Conservation (phyloP, 2,888 invertebrate genomes). For the Liopterus haemorrhoidalis region DNA sequence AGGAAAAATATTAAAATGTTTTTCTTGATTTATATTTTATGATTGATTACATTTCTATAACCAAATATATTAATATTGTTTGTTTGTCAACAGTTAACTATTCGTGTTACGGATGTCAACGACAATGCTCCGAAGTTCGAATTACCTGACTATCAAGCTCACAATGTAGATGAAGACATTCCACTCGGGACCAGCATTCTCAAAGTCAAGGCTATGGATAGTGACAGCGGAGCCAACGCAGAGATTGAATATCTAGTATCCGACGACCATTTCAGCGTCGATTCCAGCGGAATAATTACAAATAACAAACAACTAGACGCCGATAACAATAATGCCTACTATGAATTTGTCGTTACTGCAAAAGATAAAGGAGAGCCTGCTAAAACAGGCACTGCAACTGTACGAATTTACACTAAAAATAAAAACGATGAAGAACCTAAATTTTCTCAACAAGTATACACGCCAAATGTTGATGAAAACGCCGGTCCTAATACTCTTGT, state of each 20-base stretch:
- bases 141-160: constrained; percentile 92
- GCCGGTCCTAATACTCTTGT: constrained; percentile 92
- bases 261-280: constrained; percentile 92
- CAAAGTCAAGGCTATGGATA: constrained; percentile 92
- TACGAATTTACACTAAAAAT: constrained; percentile 93
- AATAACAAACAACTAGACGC: constrained; percentile 91
- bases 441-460: constrained; percentile 93
- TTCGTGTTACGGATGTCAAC: constrained; percentile 92
- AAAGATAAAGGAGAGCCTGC: constrained; percentile 92
- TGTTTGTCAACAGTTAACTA: constrained; percentile 69
- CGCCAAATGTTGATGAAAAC: constrained; percentile 93
- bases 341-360: constrained; percentile 89
- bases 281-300: constrained; percentile 85
- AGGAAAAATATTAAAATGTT: no score
- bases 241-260: constrained; percentile 88
- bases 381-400: constrained; percentile 87
- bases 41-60: no score
- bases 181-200: constrained; percentile 86
- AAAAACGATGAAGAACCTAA: constrained; percentile 97
- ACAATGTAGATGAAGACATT: constrained; percentile 93
- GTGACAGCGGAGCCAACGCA: constrained; percentile 91
- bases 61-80: no score
- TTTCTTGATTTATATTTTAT: no score
- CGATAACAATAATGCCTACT: constrained; percentile 94
- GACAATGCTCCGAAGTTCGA: constrained; percentile 97